Percentiles rank a stretch among this genome's conserved stretches.
These are phyloP conservation scores for Gallirallus australis DNA, from an alignment of 2,797 vertebrate species.

Conservation along the genomic window DNA sequence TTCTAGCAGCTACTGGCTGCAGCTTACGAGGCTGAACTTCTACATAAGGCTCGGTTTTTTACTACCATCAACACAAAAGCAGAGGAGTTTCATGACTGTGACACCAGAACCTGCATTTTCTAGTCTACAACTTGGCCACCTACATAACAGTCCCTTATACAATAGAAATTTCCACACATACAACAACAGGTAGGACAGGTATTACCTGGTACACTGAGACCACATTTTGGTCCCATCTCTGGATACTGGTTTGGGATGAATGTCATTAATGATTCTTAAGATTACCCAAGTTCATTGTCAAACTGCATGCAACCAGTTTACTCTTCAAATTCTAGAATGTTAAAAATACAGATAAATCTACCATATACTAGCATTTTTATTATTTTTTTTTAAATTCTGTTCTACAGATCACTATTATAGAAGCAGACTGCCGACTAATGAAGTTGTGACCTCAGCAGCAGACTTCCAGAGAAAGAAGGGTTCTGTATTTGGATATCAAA, in stretches of 20 bases:
- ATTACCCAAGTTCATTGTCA: neutral
- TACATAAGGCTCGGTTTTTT: neutral
- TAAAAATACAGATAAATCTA: neutral
- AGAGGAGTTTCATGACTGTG: neutral
- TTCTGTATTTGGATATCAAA: neutral
- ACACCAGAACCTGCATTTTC: neutral
- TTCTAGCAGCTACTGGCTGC: neutral
- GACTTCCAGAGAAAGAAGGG: neutral
- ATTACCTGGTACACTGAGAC: neutral
- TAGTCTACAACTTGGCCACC: neutral
- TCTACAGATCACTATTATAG: neutral
- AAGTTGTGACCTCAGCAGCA: neutral
- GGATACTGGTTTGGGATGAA: neutral
- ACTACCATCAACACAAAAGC: neutral
- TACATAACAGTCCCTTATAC: neutral
- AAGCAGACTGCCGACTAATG: neutral
- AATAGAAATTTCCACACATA: neutral
- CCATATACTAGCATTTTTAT: accelerated
- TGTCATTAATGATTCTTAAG: neutral
- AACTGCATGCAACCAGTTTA: neutral
- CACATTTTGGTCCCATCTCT: no score
- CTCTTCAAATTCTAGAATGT: neutral
- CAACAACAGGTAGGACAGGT: neutral
- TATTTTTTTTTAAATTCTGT: neutral
- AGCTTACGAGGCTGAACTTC: neutral